Percentiles rank a stretch among this genome's conserved stretches.
These are phyloP conservation scores for Cuniculus paca DNA, from an alignment of 2,797 vertebrate species.

Conservation along the genomic window DNA sequence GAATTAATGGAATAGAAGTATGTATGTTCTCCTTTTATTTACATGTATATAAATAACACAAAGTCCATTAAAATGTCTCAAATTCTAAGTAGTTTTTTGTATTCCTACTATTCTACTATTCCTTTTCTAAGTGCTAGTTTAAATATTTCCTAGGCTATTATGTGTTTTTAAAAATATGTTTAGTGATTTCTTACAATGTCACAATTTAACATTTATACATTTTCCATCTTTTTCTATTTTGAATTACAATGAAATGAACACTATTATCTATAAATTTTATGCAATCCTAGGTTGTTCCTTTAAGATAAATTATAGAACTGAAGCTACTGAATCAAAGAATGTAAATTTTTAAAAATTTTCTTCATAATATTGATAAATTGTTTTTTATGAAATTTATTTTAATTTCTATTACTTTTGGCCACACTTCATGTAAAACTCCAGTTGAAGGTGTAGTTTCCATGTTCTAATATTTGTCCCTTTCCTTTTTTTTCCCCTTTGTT, in stretches of 20 bases:
- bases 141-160: neutral
- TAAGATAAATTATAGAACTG: neutral
- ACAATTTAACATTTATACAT: neutral
- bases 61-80: conserved; percentile 19
- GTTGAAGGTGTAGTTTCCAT: neutral
- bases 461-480: neutral
- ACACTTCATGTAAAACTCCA: neutral
- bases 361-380: neutral
- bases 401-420: neutral
- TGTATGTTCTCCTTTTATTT: neutral
- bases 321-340: neutral
- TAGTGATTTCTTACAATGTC: neutral
- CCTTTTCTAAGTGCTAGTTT: neutral
- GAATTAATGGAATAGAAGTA: neutral
- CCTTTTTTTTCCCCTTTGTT: neutral
- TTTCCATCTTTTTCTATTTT: neutral
- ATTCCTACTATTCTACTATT: neutral
- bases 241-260: conserved; percentile 38
- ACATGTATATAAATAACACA: neutral
- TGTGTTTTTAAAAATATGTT: neutral
- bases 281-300: neutral
- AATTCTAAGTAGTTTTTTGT: conserved; percentile 17
- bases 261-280: neutral
- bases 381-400: neutral
- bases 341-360: neutral